Evolutionary conservation across 2,797 vertebrate genomes (phyloP), one percentile per base, ranked within the genome.

Genomic region (Oophaga sylvatica): DNA sequence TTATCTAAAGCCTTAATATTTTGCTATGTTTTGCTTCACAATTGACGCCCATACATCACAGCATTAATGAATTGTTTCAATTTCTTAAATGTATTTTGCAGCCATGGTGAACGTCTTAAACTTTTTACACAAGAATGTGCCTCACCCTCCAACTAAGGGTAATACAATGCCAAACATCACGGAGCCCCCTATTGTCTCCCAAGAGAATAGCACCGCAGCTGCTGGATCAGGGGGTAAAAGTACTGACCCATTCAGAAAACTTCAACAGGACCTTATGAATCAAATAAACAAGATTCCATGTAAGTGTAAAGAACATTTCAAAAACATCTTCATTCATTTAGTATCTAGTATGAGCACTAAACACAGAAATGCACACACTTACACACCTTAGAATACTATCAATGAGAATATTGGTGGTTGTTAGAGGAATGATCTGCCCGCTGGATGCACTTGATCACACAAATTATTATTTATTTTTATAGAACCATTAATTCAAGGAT

Each of bases 211-310:
- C 90, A 99, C 98, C 0, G 95, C 96, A 80, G 93, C 95, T 0
- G 89, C 83, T 0, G 96, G 95, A 9, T 90, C 95, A 0, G 94
- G 96, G 0, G 94, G 93, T 93, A 93, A 90, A 89, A 96, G 96
- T 93, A 97, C 97, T 65, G 97, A 98, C 90, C 92, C 95, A 92
- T 97, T 98, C 11, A 94, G 96, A 86, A 95, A 97, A 90, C 94
- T 99, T 91, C 97, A 96, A 92, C 97, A 97, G 90, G 97, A 98
- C 92, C 97, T 99, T 91, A 96, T 98, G 92, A 98, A 98, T 0
- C 96, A 98, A 93, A 97, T 99, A 89, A 96, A 96, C 91, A 98
- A 97, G 93, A 97, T 99, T 89, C 97, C 97, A 91, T 0, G 98
- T 99, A 94, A 99, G 97, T 97, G 89, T 5, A 41, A 41, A 41